Evolutionary conservation across 2,113 vertebrate genomes (phyloP).

Genomic region (Nothobranchius furzeri): DNA sequence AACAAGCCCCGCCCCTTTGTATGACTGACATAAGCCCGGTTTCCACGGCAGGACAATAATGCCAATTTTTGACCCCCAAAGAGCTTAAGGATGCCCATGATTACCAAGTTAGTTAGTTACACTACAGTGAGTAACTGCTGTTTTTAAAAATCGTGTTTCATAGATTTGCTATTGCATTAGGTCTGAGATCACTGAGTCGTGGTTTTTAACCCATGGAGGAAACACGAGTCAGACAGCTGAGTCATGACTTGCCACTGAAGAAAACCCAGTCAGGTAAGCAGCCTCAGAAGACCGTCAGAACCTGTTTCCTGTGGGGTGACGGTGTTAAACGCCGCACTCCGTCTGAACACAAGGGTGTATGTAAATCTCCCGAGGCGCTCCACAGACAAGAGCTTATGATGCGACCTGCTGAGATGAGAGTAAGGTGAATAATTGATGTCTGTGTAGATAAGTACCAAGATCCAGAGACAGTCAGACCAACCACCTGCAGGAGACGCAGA

Average conservation of each 20-base stretch:
- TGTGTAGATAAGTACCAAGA: slow-evolving; percentile 20
- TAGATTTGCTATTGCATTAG: too few species aligned
- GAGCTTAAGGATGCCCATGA: too few species aligned
- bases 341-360: slow-evolving; percentile 9
- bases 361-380: slow-evolving; percentile 31
- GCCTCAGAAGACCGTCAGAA: neutral
- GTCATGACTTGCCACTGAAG: neutral
- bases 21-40: too few species aligned
- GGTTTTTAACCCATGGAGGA: too few species aligned
- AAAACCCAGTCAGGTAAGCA: neutral
- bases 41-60: too few species aligned
- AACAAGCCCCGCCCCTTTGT: too few species aligned
- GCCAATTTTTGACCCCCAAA: too few species aligned
- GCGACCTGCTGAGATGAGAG: slow-evolving; percentile 53
- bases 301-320: neutral
- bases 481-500: slow-evolving; percentile 17
- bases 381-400: slow-evolving; percentile 42
- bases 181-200: too few species aligned
- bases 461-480: slow-evolving; percentile 8
- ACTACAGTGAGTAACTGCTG: too few species aligned
- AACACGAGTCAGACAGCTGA: too few species aligned
- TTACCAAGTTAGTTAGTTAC: too few species aligned
- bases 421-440: slow-evolving; percentile 19
- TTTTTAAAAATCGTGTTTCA: too few species aligned
- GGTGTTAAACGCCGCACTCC: neutral